These are phyloP conservation scores for Gymnorhina tibicen DNA, from an alignment of 2,113 vertebrate genomes.

Conservation along the genomic window DNA sequence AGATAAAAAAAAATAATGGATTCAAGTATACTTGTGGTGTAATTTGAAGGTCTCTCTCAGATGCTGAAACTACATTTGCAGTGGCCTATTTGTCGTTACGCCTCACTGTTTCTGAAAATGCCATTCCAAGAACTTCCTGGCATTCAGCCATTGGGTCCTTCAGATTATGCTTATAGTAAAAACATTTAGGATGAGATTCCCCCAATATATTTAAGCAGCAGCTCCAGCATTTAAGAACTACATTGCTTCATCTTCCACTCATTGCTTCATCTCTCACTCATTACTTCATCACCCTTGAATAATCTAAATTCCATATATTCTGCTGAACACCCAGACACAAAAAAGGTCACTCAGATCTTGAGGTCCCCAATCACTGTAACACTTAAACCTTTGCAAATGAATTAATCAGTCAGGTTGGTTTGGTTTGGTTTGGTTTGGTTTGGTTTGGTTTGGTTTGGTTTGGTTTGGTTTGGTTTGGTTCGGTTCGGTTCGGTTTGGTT, in stretches of 20 bases:
- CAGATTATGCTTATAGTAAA: not conserved
- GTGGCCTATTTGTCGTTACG: not conserved
- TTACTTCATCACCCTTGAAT: not conserved
- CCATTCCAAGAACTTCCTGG: not conserved
- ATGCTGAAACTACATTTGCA: not conserved
- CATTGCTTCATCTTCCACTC: not conserved
- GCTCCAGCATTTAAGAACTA: not conserved
- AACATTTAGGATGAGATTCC: not conserved
- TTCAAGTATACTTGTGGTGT: not conserved
- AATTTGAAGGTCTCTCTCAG: slow-evolving; percentile 21
- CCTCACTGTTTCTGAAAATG: not conserved
- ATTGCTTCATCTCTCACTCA: not conserved
- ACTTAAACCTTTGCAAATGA: not conserved
- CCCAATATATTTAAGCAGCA: not conserved
- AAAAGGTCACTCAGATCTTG: not conserved
- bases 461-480: not conserved
- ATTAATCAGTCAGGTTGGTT: not conserved
- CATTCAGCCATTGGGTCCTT: not conserved
- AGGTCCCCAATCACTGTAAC: not conserved
- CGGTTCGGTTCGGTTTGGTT: not conserved
- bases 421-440: not conserved
- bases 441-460: not conserved
- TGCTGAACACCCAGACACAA: not conserved
- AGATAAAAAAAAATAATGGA: slow-evolving; percentile 8
- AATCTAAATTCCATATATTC: not conserved